Evolutionary conservation across 2,797 vertebrate species (phyloP).

Genomic region (Mus spretus): DNA sequence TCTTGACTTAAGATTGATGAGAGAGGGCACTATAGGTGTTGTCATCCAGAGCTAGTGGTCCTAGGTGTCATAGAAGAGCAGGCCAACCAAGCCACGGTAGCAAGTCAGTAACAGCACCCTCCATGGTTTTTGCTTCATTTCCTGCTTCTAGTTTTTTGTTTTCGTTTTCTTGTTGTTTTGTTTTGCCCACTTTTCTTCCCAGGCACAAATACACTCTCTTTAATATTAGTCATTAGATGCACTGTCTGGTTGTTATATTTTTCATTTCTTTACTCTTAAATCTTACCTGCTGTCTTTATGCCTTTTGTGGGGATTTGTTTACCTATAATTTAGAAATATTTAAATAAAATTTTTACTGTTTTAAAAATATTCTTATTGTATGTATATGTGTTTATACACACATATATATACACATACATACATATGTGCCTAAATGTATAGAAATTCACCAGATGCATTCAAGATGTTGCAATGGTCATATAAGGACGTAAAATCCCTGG

Average conservation of each 20-base stretch:
- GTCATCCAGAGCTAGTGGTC: background rate
- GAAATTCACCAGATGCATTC: background rate
- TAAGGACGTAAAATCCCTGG: background rate
- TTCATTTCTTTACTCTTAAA: background rate
- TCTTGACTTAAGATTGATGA: background rate
- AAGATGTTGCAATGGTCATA: background rate
- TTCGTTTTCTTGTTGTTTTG: too few relatives aligned
- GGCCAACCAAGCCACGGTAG: background rate
- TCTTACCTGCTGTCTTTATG: background rate
- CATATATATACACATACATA: background rate
- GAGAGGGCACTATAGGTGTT: background rate
- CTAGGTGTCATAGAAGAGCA: background rate
- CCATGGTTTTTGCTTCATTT: background rate
- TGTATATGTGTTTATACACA: background rate
- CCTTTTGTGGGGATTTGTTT: background rate
- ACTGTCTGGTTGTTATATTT: background rate
- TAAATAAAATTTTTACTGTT: background rate
- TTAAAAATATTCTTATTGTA: background rate
- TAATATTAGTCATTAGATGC: background rate
- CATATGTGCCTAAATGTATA: background rate
- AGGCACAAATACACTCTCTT: background rate
- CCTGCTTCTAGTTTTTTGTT: background rate
- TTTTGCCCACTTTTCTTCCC: background rate
- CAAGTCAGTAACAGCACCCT: background rate
- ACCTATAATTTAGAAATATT: background rate